Evolutionary conservation across 2,797 vertebrate genomes (phyloP).

Genomic region (Tragelaphus oryx): DNA sequence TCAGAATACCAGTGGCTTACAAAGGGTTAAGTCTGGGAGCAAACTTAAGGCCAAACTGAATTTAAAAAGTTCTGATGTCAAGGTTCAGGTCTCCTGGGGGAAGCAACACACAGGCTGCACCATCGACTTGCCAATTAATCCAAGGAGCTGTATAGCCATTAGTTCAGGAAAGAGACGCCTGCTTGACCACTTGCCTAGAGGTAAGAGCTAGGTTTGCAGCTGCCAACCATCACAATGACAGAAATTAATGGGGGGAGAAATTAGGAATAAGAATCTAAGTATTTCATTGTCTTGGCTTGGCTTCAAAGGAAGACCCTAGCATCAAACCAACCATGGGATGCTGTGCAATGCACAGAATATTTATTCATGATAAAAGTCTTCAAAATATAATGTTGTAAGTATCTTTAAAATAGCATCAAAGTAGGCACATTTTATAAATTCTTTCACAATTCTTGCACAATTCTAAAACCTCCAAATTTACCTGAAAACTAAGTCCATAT

Average conservation of each 20-base stretch:
- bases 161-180: constrained; percentile 78
- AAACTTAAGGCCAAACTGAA: constrained; percentile 59
- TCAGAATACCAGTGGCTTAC: neutral
- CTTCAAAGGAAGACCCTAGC: constrained; percentile 36
- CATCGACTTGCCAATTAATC: constrained; percentile 80
- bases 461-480: neutral
- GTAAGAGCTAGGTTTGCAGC: constrained; percentile 69
- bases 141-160: constrained; percentile 72
- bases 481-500: neutral
- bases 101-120: constrained; percentile 59
- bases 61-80: constrained; percentile 66
- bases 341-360: neutral
- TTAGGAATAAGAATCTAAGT: constrained; percentile 16
- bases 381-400: neutral
- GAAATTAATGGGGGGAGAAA: constrained; percentile 68
- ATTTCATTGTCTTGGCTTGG: constrained; percentile 50
- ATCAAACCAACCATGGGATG: neutral
- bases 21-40: constrained; percentile 65
- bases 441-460: neutral
- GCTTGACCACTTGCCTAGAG: constrained; percentile 73
- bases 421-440: neutral
- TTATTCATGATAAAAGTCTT: constrained; percentile 17
- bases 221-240: constrained; percentile 64
- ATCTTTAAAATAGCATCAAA: neutral
- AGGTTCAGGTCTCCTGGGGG: constrained; percentile 61